phyloP scores from a whole-genome alignment of 2,888 invertebrate species.

The Zaprionus lineosus region DNA sequence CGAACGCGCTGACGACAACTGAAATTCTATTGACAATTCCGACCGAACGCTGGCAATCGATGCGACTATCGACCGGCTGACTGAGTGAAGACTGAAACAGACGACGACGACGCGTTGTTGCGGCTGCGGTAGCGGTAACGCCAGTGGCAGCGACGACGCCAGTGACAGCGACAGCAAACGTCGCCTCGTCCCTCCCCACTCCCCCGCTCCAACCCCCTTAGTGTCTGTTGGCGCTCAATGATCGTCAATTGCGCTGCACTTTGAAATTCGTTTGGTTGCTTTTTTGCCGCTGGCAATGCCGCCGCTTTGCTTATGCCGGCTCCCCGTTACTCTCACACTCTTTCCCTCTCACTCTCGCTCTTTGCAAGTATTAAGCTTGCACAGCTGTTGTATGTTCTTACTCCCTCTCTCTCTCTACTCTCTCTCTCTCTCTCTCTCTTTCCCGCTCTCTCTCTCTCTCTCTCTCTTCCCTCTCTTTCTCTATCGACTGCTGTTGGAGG shows the following conservation, averaged over 20 bases:
- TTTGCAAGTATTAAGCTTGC: constrained; percentile 7
- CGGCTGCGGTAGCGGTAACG: constrained; percentile 6
- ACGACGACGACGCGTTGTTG: constrained; percentile 7
- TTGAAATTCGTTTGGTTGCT: constrained; percentile 45
- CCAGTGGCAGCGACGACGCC: not conserved
- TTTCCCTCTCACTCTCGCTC: not conserved
- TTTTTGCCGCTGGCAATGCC: constrained; percentile 57
- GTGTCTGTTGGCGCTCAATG: constrained; percentile 23
- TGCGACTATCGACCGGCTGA: constrained; percentile 25
- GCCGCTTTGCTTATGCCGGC: constrained; percentile 26
- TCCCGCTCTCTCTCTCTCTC: not conserved
- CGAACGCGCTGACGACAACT: constrained; percentile 35
- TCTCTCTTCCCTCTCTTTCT: constrained; percentile 10
- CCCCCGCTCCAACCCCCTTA: too few relatives aligned
- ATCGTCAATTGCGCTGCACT: constrained; percentile 71
- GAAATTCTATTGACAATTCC: constrained; percentile 57
- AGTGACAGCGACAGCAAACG: not conserved
- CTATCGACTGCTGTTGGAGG: constrained; percentile 1
- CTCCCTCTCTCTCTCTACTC: not conserved
- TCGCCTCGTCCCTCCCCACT: too few relatives aligned
- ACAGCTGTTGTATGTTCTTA: constrained; percentile 38
- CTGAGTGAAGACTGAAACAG: constrained; percentile 7
- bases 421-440: constrained; percentile 1
- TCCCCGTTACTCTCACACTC: constrained; percentile 4
- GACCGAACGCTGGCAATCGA: constrained; percentile 40